Evolutionary conservation across 2,888 invertebrate genomes (phyloP).

Genomic region (Rhodophaea formosa): DNA sequence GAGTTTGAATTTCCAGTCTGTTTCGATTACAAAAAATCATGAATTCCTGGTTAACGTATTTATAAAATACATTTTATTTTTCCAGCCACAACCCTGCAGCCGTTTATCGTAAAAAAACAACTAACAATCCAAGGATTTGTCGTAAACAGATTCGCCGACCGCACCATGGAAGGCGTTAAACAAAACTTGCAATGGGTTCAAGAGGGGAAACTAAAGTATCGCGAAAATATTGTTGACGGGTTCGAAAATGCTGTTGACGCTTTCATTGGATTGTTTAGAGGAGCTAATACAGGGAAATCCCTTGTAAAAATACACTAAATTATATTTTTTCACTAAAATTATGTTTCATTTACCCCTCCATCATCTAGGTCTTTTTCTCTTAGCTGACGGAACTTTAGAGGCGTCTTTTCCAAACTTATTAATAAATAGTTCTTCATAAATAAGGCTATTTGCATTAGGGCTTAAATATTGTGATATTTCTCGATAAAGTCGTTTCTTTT

Average conservation of each 20-base stretch:
- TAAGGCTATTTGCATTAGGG: slow-evolving; percentile 50
- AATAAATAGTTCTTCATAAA: slow-evolving; percentile 71
- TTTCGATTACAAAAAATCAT: no score
- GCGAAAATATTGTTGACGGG: slow-evolving; percentile 83
- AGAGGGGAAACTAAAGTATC: slow-evolving; percentile 84
- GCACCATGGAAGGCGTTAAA: slow-evolving; percentile 80
- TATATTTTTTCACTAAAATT: slow-evolving; percentile 3
- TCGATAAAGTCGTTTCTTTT: slow-evolving; percentile 58
- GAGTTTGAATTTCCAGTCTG: no score
- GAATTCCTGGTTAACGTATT: no score
- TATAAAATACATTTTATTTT: slow-evolving; percentile 20
- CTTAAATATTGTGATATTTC: slow-evolving; percentile 68
- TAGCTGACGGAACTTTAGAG: slow-evolving; percentile 29
- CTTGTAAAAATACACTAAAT: slow-evolving; percentile 57
- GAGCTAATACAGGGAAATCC: slow-evolving; percentile 85
- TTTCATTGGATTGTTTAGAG: slow-evolving; percentile 82
- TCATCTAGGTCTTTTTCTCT: slow-evolving; percentile 46
- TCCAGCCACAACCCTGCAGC: slow-evolving; percentile 72
- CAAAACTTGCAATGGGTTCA: slow-evolving; percentile 83
- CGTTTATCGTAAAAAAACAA: slow-evolving; percentile 77
- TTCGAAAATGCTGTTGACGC: slow-evolving; percentile 85
- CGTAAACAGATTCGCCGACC: slow-evolving; percentile 72
- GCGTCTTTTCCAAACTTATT: slow-evolving; percentile 43
- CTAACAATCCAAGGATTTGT: slow-evolving; percentile 84
- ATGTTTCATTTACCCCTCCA: slow-evolving; percentile 18